Evolutionary conservation across 2,888 invertebrate genomes (phyloP), one percentile per base, ranked within the genome.

Genomic region (Candidula unifasciata): DNA sequence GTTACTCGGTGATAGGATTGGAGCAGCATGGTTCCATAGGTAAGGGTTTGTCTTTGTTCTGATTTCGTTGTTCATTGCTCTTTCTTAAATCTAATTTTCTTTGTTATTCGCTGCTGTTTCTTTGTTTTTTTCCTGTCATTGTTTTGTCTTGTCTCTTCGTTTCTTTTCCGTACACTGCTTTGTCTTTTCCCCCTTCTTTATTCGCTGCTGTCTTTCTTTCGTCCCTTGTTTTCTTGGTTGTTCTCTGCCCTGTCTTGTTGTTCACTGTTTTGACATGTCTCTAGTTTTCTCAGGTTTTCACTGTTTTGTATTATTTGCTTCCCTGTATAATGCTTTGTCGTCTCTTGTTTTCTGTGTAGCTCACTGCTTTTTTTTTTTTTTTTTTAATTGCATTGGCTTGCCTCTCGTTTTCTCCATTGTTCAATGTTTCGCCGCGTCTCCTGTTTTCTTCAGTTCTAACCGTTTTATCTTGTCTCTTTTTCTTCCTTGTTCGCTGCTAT

Each of bases 1-100:
- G 99, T 85, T 99, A 99, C 94, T 96, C 96, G 88, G 99, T 99
- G 98, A 96, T 98, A 88, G 99, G 99, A 73, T 93, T 97, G 97
- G 94, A 86, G 30, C 73, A 74, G 16, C 27, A 54, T 24, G 80
- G 60, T 13, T 3, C n/a, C 13, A 1, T 73, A 52, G 73, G 73
- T 73, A 73, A 3, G 73, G 37, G 10, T 37, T 30, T 69, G 18
- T 35, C 10, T 27, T 35, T 33, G 16, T 33, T 16, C 33, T 21
- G 3, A 30, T 69, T 18, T 69, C 69, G 35, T 44, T 21, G 21
- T 35, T 21, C 35, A 6, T 35, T 35, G 2, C 27, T 21, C 35
- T 35, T 35, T 35, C 18, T 27, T 21, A 2, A 5, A 3, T 21
- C 35, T 35, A 18, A 5, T 35, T 18, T 3, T 69, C 35, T 21